phyloP scores from a whole-genome alignment of 1,140 invertebrate species.

The Cydia strobilella region DNA sequence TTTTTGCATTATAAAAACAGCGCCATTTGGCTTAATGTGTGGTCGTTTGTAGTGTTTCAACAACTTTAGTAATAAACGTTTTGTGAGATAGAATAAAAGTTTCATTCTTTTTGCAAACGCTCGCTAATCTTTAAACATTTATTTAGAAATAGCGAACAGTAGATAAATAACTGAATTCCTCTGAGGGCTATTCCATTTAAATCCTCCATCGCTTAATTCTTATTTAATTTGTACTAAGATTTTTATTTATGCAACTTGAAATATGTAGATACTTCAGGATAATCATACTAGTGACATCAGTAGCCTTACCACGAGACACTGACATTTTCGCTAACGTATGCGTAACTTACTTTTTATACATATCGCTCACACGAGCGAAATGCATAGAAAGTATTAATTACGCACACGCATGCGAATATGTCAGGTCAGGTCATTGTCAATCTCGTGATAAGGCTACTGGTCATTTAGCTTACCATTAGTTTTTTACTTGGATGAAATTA shows the following conservation, averaged over 20 bases:
- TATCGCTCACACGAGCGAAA: too few relatives aligned
- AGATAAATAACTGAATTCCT: background rate
- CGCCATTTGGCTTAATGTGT: background rate
- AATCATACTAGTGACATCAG: background rate
- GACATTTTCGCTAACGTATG: too few relatives aligned
- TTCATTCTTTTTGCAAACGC: constrained; percentile 42
- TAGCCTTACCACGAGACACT: too few relatives aligned
- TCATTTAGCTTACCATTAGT: background rate
- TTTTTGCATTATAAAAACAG: background rate
- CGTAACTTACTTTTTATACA: too few relatives aligned
- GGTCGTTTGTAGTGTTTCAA: constrained; percentile 39
- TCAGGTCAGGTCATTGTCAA: too few relatives aligned
- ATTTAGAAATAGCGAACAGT: background rate
- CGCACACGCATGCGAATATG: too few relatives aligned
- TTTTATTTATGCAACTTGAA: constrained; percentile 4
- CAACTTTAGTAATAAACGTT: constrained; percentile 59
- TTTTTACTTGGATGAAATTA: too few relatives aligned
- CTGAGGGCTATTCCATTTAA: background rate
- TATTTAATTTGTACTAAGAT: background rate
- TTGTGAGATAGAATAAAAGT: constrained; percentile 57
- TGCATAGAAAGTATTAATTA: too few relatives aligned
- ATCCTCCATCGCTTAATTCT: background rate
- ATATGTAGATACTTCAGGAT: background rate
- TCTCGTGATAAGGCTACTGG: too few relatives aligned
- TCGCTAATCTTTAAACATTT: background rate